Conservation (phyloP, 2,113 vertebrate species). For the Tichodroma muraria region DNA sequence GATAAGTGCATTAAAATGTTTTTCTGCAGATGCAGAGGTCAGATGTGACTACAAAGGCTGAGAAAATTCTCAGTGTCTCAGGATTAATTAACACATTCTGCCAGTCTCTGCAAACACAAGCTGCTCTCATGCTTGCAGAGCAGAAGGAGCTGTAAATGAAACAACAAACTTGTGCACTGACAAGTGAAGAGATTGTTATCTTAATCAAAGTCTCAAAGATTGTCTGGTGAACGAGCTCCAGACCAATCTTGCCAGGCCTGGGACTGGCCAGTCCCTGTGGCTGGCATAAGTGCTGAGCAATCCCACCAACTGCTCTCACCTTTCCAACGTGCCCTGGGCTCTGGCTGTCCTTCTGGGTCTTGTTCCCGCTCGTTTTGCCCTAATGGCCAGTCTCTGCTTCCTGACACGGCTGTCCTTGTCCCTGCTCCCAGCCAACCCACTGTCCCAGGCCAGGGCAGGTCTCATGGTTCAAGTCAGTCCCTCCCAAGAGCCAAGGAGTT, state of each 20-base stretch:
- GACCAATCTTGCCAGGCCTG: not conserved
- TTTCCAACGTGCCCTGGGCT: not conserved
- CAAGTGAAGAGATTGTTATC: not conserved
- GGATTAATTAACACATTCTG: conserved; percentile 7
- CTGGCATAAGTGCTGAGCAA: not conserved
- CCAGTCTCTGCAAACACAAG: not conserved
- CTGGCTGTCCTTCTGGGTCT: not conserved
- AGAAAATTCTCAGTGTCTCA: not conserved
- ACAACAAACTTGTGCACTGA: not conserved
- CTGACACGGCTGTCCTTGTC: rapidly evolving
- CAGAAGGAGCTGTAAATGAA: conserved; percentile 1
- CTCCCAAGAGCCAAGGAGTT: not conserved
- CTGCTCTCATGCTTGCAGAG: not conserved
- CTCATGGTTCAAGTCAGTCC: not conserved
- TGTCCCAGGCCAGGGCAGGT: not conserved
- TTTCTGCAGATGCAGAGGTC: not conserved
- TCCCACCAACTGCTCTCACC: not conserved
- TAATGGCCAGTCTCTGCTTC: not conserved
- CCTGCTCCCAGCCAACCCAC: not conserved
- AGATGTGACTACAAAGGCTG: not conserved
- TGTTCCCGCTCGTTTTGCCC: not conserved
- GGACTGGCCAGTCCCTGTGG: not conserved
- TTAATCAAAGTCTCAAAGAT: not conserved
- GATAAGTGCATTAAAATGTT: not conserved
- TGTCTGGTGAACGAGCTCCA: not conserved